Conservation (phyloP, 2,113 vertebrate genomes). For the Callospermophilus lateralis region DNA sequence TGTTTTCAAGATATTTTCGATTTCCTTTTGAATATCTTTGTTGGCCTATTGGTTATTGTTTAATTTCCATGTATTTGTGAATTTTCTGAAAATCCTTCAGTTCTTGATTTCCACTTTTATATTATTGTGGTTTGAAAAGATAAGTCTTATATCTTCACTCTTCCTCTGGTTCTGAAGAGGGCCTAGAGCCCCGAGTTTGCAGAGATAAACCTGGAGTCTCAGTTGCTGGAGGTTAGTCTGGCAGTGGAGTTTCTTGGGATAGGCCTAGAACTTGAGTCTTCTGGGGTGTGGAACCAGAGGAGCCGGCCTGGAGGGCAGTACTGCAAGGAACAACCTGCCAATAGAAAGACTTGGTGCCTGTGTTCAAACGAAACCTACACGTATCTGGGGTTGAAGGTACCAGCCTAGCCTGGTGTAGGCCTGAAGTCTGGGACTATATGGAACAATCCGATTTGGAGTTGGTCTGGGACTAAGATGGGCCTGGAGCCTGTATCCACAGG, state of each 20-base stretch:
- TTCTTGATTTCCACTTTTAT: not conserved
- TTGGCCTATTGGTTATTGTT: not conserved
- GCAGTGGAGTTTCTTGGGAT: not conserved
- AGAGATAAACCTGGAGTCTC: not conserved
- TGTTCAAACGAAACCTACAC: too few species aligned
- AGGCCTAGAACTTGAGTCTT: not conserved
- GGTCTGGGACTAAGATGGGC: not conserved
- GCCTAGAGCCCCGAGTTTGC: not conserved
- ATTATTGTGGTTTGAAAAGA: not conserved
- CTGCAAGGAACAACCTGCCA: not conserved
- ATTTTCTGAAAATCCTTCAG: not conserved
- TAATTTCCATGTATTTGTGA: not conserved
- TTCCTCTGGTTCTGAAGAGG: not conserved
- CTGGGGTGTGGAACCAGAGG: not conserved
- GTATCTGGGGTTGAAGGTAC: not conserved
- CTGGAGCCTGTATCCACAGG: too few species aligned
- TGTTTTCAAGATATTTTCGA: not conserved
- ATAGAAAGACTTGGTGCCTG: not conserved
- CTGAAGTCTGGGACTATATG: not conserved
- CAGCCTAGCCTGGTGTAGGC: not conserved
- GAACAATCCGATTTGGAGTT: not conserved
- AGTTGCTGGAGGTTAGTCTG: not conserved
- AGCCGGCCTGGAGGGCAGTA: not conserved
- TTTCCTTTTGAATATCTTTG: not conserved
- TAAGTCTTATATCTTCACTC: not conserved